phyloP scores from a whole-genome alignment of 2,113 vertebrate species.

The Grantiella picta region DNA sequence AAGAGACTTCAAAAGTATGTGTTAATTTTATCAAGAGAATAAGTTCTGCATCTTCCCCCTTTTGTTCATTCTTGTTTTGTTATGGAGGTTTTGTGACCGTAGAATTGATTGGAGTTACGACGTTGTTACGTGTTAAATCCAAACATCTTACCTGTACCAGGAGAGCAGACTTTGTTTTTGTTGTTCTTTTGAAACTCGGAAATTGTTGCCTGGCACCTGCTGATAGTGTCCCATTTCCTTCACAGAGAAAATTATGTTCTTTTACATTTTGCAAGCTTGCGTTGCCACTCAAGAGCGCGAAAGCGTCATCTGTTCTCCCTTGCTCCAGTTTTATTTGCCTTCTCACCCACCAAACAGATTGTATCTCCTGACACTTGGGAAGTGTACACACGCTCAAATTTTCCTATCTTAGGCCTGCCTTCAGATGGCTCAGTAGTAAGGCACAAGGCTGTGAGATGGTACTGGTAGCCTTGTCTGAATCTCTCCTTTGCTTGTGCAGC shows the following conservation, averaged over 20 bases:
- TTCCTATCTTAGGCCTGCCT: not conserved
- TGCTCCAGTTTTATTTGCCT: not conserved
- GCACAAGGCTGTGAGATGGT: not conserved
- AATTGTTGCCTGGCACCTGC: not conserved
- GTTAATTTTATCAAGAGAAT: not conserved
- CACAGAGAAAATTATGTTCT: not conserved
- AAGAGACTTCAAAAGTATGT: not conserved
- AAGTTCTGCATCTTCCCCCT: not conserved
- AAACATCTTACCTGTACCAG: not conserved
- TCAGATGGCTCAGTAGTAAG: not conserved
- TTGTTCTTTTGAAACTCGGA: not conserved
- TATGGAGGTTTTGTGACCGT: not conserved
- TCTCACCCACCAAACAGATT: not conserved
- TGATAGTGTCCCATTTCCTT: not conserved
- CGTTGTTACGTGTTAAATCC: not conserved
- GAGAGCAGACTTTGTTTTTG: not conserved
- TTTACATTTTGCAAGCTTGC: not conserved
- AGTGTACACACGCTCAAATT: not conserved
- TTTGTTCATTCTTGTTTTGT: not conserved
- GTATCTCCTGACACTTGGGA: not conserved
- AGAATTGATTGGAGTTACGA: not conserved
- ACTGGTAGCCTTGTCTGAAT: not conserved
- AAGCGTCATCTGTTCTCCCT: not conserved
- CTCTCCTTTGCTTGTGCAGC: not conserved
- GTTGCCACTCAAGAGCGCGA: fast-evolving